Base-by-base conservation (phyloP, 2,797 vertebrate species). In the Poeciliopsis presidionis region DNA sequence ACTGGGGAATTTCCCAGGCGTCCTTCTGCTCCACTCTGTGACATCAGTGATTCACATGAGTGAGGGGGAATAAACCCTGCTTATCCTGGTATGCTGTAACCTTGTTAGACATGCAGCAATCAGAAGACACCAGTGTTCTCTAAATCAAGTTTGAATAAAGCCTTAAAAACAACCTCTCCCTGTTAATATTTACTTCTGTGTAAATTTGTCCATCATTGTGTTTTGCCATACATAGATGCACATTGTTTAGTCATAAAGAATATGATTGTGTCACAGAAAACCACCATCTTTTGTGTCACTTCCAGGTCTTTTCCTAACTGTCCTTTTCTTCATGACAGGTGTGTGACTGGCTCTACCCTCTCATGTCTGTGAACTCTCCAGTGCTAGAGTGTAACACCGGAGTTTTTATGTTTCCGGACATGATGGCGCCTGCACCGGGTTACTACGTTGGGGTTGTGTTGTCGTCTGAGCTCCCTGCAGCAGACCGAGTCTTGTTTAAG, bases 401-500 rank as follows among this genome's bases (percentile, higher is more conserved):
- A 16, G 98, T 98, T 87, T 99, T 97, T 88, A 99, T 99, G 98
- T 99, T 99, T 83, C 98, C 98, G 1, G 97, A 99, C 91, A 93
- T 97, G 80, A 97, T 98, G 97, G 96, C 97, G 3, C 96, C 97
- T 41, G 73, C 91, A 2, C 94, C 97, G 0, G 97, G 97, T 30
- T 97, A 97, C 74, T 98, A 97, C 0, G 97, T 99, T 3, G 98
- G 98, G 2, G 97, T 99, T 8, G 98, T 99, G 75, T 89, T 99
- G 80, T 99, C 98, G 25, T 95, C 98, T 12, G 98, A 98, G 78
- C 96, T 99, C 81, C 92, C 94, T 53, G 90, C 93, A 72, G 88
- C 95, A 47, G 95, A 97, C 82, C 91, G 96, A 90, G 94, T 95
- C 75, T 91, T 96, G 72, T 99, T 99, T 89, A 96, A 97, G 83